These are phyloP conservation scores for Actinemys pallida DNA, from an alignment of 2,113 vertebrate genomes.

Conservation along the genomic window DNA sequence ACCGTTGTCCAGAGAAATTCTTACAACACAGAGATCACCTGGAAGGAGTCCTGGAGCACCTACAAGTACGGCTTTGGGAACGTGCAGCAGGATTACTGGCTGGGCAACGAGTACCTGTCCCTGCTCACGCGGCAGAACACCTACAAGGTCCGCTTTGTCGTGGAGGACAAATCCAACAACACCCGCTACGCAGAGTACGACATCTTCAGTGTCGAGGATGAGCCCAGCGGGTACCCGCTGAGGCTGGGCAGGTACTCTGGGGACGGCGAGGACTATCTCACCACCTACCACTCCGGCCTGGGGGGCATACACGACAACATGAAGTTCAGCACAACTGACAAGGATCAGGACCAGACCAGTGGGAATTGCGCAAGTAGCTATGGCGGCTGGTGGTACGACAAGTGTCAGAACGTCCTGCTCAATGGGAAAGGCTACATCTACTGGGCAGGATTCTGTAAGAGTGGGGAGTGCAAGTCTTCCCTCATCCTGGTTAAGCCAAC, in stretches of 20 bases:
- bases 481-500: background rate
- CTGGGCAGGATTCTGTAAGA: background rate
- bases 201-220: no score
- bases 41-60: no score
- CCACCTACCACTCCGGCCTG: no score
- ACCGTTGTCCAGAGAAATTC: no score
- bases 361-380: background rate
- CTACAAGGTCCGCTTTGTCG: conserved; percentile 74
- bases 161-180: conserved; percentile 17
- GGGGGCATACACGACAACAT: no score
- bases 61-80: background rate
- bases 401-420: background rate
- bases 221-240: no score
- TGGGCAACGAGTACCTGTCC: no score
- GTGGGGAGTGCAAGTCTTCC: background rate
- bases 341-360: background rate
- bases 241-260: no score
- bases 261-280: no score
- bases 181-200: no score
- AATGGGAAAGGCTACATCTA: background rate
- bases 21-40: no score
- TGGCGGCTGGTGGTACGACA: background rate
- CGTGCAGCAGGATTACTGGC: conserved; percentile 50
- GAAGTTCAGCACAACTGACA: no score
- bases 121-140: conserved; percentile 68